Evolutionary conservation across 2,888 invertebrate genomes (phyloP).

Genomic region (Pyrrhosoma nymphula): DNA sequence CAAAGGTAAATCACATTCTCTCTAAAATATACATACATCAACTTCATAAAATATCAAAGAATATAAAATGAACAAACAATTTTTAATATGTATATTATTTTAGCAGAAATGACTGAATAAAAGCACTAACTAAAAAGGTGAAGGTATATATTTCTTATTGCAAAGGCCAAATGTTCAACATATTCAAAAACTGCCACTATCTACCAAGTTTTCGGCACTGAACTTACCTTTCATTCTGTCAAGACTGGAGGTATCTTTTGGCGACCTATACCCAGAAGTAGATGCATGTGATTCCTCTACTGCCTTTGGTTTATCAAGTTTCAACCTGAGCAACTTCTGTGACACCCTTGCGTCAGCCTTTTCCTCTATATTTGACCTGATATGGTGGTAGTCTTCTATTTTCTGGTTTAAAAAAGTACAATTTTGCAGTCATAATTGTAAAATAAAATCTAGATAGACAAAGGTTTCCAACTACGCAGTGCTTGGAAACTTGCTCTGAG

Average conservation of each 20-base stretch:
- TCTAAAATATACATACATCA: neutral
- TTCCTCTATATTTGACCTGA: constrained; percentile 42
- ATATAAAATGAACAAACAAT: too few relatives aligned
- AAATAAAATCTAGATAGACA: too few relatives aligned
- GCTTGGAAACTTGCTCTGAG: too few relatives aligned
- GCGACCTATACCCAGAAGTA: neutral
- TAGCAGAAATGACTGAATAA: too few relatives aligned
- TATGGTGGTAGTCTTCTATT: constrained; percentile 50
- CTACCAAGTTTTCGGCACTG: neutral
- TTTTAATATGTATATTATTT: too few relatives aligned
- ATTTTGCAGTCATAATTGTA: too few relatives aligned
- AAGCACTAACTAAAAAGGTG: too few relatives aligned
- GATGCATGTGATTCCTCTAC: neutral
- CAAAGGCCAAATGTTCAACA: neutral
- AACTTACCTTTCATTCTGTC: neutral
- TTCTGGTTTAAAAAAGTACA: neutral
- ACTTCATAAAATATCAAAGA: neutral
- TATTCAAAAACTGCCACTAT: neutral
- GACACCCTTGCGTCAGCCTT: constrained; percentile 47
- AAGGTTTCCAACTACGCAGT: too few relatives aligned
- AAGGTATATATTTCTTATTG: too few relatives aligned
- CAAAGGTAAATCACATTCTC: neutral
- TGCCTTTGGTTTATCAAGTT: neutral
- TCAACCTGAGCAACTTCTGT: neutral
- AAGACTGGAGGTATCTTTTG: neutral